These are phyloP conservation scores for Catocala nupta DNA, from an alignment of 2,888 invertebrate species.

Conservation along the genomic window DNA sequence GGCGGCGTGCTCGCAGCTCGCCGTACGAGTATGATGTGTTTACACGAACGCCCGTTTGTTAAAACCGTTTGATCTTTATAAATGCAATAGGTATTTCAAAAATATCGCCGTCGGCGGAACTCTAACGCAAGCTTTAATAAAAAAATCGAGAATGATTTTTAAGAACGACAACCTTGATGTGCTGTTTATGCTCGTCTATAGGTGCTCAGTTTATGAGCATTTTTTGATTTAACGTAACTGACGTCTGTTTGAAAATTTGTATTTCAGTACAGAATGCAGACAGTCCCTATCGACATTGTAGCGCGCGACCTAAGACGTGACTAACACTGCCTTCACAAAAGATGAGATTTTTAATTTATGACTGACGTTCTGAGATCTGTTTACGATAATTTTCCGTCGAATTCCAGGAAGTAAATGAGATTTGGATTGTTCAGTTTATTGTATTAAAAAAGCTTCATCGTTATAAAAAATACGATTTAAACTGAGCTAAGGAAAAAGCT, in stretches of 20 bases:
- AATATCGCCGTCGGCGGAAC: constrained; percentile 79
- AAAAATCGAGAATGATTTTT: constrained; percentile 82
- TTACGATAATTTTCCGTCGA: constrained; percentile 31
- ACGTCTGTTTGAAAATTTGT: constrained; percentile 72
- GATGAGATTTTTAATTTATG: constrained; percentile 43
- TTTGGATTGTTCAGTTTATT: constrained; percentile 26
- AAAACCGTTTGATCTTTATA: constrained; percentile 85
- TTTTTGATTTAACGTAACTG: constrained; percentile 74
- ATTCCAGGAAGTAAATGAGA: constrained; percentile 37
- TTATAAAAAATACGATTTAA: too few species aligned
- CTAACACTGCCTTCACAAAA: constrained; percentile 38
- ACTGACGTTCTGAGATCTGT: constrained; percentile 33
- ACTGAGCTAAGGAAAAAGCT: too few species aligned
- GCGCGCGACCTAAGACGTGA: constrained; percentile 27
- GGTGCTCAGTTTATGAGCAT: constrained; percentile 79
- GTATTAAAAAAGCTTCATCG: neutral
- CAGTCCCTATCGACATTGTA: constrained; percentile 39
- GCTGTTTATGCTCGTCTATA: constrained; percentile 75
- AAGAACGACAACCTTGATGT: constrained; percentile 84
- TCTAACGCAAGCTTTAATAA: constrained; percentile 76
- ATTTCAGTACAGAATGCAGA: constrained; percentile 57
- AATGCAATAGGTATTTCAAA: constrained; percentile 86
- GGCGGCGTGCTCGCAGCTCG: constrained; percentile 49
- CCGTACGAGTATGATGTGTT: constrained; percentile 74
- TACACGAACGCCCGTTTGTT: constrained; percentile 83